Conservation (phyloP, 2,888 invertebrate species). For the Leptinotarsa rubiginosa region DNA sequence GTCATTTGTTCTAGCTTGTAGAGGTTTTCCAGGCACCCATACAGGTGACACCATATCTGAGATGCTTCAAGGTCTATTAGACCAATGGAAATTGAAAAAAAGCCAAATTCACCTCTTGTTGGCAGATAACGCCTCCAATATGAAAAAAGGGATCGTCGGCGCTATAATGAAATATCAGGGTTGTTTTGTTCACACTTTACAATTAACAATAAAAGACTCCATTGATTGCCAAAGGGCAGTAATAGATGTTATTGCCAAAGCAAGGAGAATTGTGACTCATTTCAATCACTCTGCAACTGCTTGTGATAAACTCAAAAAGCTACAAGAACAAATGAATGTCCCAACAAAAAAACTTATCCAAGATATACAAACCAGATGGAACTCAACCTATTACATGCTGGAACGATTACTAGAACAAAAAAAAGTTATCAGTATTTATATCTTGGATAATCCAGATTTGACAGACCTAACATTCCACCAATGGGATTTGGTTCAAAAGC, state of each 20-base stretch:
- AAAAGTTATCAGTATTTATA: slow-evolving; percentile 26
- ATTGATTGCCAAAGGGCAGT: slow-evolving; percentile 42
- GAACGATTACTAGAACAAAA: slow-evolving; percentile 40
- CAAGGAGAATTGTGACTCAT: slow-evolving; percentile 10
- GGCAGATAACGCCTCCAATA: too few species aligned
- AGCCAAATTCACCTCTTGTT: slow-evolving; percentile 53
- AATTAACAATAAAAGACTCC: slow-evolving; percentile 43
- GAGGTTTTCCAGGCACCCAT: slow-evolving; percentile 44
- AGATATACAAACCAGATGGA: slow-evolving; percentile 45
- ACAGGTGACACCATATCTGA: slow-evolving; percentile 53
- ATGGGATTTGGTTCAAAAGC: slow-evolving; percentile 39
- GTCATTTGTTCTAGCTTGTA: slow-evolving; percentile 49
- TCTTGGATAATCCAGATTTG: slow-evolving; percentile 30
- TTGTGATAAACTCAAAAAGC: slow-evolving; percentile 34
- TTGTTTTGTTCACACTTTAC: slow-evolving; percentile 49
- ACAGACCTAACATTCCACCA: slow-evolving; percentile 38
- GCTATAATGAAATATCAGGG: slow-evolving; percentile 10
- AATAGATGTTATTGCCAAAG: slow-evolving; percentile 26
- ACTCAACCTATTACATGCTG: slow-evolving; percentile 42
- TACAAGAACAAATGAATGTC: slow-evolving; percentile 50
- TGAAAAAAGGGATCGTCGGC: not conserved
- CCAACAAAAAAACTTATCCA: slow-evolving; percentile 48
- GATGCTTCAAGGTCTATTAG: slow-evolving; percentile 49
- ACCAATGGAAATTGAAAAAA: slow-evolving; percentile 51
- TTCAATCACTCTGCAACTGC: slow-evolving; percentile 45